Evolutionary conservation across 2,113 vertebrate genomes (phyloP), one percentile per base, ranked within the genome.

Genomic region (Zingel zingel): DNA sequence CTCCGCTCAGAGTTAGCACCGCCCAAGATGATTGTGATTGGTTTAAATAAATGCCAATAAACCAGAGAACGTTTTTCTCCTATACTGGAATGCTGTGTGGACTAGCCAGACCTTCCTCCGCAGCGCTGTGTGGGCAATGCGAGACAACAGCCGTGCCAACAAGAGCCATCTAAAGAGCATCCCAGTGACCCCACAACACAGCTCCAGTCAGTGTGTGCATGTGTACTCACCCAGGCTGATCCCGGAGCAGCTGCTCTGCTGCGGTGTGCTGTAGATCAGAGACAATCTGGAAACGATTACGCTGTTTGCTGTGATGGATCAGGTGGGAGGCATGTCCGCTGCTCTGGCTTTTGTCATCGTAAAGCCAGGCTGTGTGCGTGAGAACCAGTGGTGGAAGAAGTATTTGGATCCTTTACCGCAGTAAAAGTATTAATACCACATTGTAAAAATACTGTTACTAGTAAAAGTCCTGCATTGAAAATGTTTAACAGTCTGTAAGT

Each of bases 201-300:
- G 56, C 53, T 63, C 51, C 33, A n/a, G 39, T 58, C 57, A 27
- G 18, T 39, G 39, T 39, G 33, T 68, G 54, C 25, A 71, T 18
- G 54, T 43, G 30, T 33, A 8, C n/a, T 63, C n/a, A 54, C 50
- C 14, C 63, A 61, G 39, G 30, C 63, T 43, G 43, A 59, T 77
- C 27, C 50, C 47, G 11, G 21, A n/a, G 6, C 73, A 65, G 36
- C 54, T 18, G 3, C 78, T 75, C 48, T 16, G 6, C 63, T 67
- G 69, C 23, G 47, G 65, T 45, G 74, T 67, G 58, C 5, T 70
- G 65, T 25, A 68, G 66, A 58, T 82, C 64, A 57, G 74, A 73
- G 81, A 64, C 73, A 64, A 70, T 93, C 90, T 93, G 89, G 90
- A 91, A 91, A 62, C 74, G 30, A 90, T 93, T 86, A 89, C 19